Evolutionary conservation across 2,113 vertebrate species (phyloP), one percentile per base, ranked within the genome.

Genomic region (Syngnathus scovelli): DNA sequence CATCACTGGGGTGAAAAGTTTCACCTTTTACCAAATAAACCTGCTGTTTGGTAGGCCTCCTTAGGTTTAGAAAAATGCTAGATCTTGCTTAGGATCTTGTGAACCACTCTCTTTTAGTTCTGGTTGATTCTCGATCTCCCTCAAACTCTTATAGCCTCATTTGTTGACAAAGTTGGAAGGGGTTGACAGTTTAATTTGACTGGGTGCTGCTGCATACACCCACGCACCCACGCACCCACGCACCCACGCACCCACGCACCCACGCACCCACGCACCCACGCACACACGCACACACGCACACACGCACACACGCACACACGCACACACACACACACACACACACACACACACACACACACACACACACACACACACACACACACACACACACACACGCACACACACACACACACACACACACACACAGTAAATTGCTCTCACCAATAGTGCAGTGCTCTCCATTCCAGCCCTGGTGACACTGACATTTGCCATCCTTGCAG

Each of bases 391-490:
- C 13, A 75, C 19, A 66, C 68, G 37, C 60, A 48, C 68, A 37
- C 60, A 48, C 69, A 44, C 70, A 19, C 48, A 62, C 72, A 58
- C 64, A 56, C 66, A 36, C 72, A 66, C 80, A 56, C 51, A 65
- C 52, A 23, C 13, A 75, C 19, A 66, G 70, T 65, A 51, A 62
- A 46, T 56, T 52, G n/a, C 1, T 9, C 96, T 91, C 92, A 99
- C 97, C 97, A 83, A 99, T 98, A 92, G 96, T 98, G 94, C 97
- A 99, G 94, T 99, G 97, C 90, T 99, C 97, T 90, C 97, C 97
- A 89, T 98, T 99, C 97, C 97, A 99, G 91, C 97, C 97, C 90
- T 97, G 95, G 91, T 95, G 94, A 91, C 97, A 99, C 94, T 99
- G 95, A 92, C 97, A 99, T 89, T 98, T 98, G 80, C 97, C 97